Evolutionary conservation across 2,797 vertebrate genomes (phyloP).

Genomic region (Ispidina picta): DNA sequence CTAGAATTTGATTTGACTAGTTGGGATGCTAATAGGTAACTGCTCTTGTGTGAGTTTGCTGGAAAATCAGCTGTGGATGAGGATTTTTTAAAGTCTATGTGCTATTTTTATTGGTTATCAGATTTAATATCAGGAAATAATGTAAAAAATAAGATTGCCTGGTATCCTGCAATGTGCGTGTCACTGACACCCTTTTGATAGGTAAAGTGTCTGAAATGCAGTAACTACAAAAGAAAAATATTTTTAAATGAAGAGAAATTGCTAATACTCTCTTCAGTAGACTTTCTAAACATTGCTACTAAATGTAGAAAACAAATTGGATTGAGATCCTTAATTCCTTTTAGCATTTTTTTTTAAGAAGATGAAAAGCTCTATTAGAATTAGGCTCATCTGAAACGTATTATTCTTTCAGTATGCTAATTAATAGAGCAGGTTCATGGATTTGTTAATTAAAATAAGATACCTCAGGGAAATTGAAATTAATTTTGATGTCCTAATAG

Average conservation of each 20-base stretch:
- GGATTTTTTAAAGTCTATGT: background rate
- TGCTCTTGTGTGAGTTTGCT: background rate
- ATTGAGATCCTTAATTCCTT: slow-evolving; percentile 59
- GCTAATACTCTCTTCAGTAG: background rate
- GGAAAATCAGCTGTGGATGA: background rate
- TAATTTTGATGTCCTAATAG: slow-evolving; percentile 80
- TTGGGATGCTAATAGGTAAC: background rate
- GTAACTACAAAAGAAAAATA: background rate
- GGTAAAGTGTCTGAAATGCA: slow-evolving; percentile 9
- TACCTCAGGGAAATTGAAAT: slow-evolving; percentile 77
- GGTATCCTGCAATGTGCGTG: background rate
- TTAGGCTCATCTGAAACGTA: slow-evolving; percentile 74
- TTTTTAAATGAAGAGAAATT: slow-evolving; percentile 51
- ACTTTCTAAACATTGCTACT: slow-evolving; percentile 40
- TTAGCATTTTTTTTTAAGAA: slow-evolving; percentile 66
- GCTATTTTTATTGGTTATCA: background rate
- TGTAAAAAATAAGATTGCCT: slow-evolving; percentile 1
- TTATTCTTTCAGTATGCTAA: slow-evolving; percentile 75
- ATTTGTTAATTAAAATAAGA: slow-evolving; percentile 82
- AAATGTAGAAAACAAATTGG: slow-evolving; percentile 66
- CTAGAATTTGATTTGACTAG: background rate
- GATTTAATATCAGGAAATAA: slow-evolving; percentile 7
- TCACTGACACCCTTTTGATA: background rate
- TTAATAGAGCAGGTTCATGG: slow-evolving; percentile 74
- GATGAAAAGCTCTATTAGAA: slow-evolving; percentile 74